Base-by-base conservation (phyloP, 1,140 invertebrate genomes). In the Hesperophylax magnus region DNA sequence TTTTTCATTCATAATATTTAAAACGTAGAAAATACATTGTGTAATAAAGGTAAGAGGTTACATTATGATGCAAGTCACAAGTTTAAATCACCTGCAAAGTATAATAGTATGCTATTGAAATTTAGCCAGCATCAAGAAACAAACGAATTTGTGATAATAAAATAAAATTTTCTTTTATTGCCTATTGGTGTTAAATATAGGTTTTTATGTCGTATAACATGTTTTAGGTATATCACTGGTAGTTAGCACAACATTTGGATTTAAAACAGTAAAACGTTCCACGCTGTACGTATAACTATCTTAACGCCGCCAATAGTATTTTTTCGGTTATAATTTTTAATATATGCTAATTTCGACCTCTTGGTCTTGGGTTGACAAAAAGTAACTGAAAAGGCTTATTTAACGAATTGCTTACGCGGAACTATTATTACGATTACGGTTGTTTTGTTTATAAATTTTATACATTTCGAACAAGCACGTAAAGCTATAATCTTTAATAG, bases 311-410 rank as follows among this genome's bases (percentile, higher is more conserved):
- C 6, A 58, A 58, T 18, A 58, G 8, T 14, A 58, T 6, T 58
- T 58, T 65, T 65, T 65, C 24, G 15, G 61, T 65, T 65, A 31
- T 31, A 31, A 31, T 65, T 31, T 65, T 65, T 65, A 31, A 65
- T 65, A 15, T 31, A 65, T 65, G 61, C 18, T 31, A 65, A 65
- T 65, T 65, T 31, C 24, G 61, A 65, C 61, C 61, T 24, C 20
- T 31, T 14, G 61, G 0, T 65, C 24, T 31, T 17, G 61, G 15
- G 15, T 31, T 65, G 24, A 65, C 24, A 17, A 65, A 65, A 7
- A 31, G 7, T 15, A 63, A 65, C 20, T 6, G 24, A 24, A 65
- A 14, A 14, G 20, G 20, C 15, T 65, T 65, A 24, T 31, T 65
- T 24, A 9, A 14, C 18, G 18, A 65, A 65, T 22, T 15, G 15